A percentile compares a stretch with the other conserved stretches of the same genome.
Evolutionary conservation across 2,113 vertebrate genomes (phyloP).

Genomic region (Stercorarius parasiticus): DNA sequence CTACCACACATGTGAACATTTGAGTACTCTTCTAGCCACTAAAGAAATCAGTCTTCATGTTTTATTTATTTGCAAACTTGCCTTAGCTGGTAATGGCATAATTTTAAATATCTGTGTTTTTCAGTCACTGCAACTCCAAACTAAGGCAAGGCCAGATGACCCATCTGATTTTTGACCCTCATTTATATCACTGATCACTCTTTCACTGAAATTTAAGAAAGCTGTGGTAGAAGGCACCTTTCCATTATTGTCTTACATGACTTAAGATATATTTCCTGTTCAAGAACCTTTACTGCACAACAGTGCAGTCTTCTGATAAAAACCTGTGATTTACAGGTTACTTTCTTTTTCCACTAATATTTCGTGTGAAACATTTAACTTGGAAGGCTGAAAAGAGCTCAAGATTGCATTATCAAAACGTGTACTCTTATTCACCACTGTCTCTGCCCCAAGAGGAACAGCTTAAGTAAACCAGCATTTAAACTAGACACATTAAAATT

Average conservation of each 20-base stretch:
- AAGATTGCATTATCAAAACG: background rate
- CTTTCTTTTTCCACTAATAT: background rate
- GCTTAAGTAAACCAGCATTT: background rate
- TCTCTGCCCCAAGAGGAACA: background rate
- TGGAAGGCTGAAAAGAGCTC: background rate
- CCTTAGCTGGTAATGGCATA: background rate
- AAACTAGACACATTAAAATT: background rate
- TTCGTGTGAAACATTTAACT: background rate
- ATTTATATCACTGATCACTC: background rate
- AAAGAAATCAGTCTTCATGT: background rate
- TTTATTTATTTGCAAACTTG: background rate
- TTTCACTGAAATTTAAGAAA: background rate
- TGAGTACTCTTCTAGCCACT: background rate
- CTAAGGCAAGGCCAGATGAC: background rate
- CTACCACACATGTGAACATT: background rate
- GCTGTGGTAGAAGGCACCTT: background rate
- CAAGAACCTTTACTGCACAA: background rate
- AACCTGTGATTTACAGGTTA: background rate
- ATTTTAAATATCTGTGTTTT: background rate
- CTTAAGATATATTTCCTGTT: background rate
- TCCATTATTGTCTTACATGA: background rate
- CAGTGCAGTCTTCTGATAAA: background rate
- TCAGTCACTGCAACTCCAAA: background rate
- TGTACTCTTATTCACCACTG: background rate
- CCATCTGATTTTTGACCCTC: background rate